Evolutionary conservation across 2,797 vertebrate species (phyloP), one percentile per base, ranked within the genome.

Genomic region (Picus viridis): DNA sequence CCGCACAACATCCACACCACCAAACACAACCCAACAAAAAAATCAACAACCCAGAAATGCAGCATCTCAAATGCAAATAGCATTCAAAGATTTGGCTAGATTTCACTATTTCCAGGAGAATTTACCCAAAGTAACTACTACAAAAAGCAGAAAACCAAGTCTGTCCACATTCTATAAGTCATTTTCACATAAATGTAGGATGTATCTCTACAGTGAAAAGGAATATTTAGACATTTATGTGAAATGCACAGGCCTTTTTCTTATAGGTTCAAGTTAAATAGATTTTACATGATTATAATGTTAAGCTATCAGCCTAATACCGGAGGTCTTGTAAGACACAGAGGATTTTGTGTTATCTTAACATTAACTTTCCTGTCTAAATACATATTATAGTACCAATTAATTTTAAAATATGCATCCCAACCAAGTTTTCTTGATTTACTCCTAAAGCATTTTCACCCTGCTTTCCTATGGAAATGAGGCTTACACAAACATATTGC

Each of bases 401-500:
- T 61, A 81, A 51, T 62, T 56, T 65, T 81, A 88, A 92, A 91
- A 81, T 67, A 88, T 16, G 16, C 74, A 86, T 70, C 71, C 67
- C 86, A 88, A 63, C 6, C 20, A 86, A 88, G 74, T 67, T 67
- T 67, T 57, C 86, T 32, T 92, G 72, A 88, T 90, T 78, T 79
- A 92, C 88, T 94, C 90, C 81, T 57, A 49, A 57, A 59, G 81
- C 54, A 76, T 76, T 94, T 91, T 80, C 22, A 65, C 29, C 61
- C 63, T 13, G 39, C 63, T 84, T 94, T 94, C 90, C 94, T 73
- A 95, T 63, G 91, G 80, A 94, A 92, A 92, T 82, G 61, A 94
- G 77, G 71, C 83, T 65, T 54, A 88, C 19, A 75, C 80, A 93
- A 88, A 85, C 32, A 87, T 65, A 58, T 1, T 83, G 89, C 73